These are phyloP conservation scores for Piezodorus guildinii DNA, from an alignment of 1,140 invertebrate genomes.

Conservation along the genomic window DNA sequence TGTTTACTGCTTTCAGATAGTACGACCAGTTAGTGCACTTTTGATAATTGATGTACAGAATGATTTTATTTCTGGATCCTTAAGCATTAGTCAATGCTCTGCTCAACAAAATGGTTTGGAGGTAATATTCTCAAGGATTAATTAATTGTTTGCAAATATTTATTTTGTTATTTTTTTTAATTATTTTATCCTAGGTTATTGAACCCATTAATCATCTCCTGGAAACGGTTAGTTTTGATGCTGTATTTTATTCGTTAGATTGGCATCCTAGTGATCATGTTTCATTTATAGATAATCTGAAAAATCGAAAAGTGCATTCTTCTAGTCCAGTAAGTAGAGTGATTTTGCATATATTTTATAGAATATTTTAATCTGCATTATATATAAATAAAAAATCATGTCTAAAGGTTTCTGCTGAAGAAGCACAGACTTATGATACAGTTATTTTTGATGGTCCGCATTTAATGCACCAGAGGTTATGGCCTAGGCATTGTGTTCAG, in stretches of 20 bases:
- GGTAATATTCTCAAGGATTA: slow-evolving; percentile 35
- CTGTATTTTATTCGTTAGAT: slow-evolving; percentile 90
- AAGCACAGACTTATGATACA: slow-evolving; percentile 75
- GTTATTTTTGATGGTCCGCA: slow-evolving; percentile 83
- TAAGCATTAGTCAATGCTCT: slow-evolving; percentile 85
- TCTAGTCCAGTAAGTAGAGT: slow-evolving; percentile 47
- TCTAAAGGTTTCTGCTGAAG: slow-evolving; percentile 40
- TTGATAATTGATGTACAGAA: slow-evolving; percentile 96
- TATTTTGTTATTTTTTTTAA: slow-evolving; percentile 20
- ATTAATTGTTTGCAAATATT: background rate
- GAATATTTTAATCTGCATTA: background rate
- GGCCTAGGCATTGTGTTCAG: slow-evolving; percentile 93
- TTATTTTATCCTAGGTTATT: slow-evolving; percentile 47
- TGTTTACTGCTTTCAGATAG: slow-evolving; percentile 45
- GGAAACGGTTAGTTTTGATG: slow-evolving; percentile 74
- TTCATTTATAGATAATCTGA: slow-evolving; percentile 89
- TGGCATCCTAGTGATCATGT: slow-evolving; percentile 97
- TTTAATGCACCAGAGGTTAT: slow-evolving; percentile 71
- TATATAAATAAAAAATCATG: background rate
- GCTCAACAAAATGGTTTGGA: slow-evolving; percentile 82
- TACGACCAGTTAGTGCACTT: slow-evolving; percentile 78
- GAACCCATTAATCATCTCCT: slow-evolving; percentile 85
- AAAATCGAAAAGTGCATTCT: slow-evolving; percentile 50
- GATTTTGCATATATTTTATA: background rate
- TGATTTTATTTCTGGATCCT: slow-evolving; percentile 90